Base-by-base conservation (phyloP, 2,797 vertebrate genomes). In the Hyperoplus lanceolatus region DNA sequence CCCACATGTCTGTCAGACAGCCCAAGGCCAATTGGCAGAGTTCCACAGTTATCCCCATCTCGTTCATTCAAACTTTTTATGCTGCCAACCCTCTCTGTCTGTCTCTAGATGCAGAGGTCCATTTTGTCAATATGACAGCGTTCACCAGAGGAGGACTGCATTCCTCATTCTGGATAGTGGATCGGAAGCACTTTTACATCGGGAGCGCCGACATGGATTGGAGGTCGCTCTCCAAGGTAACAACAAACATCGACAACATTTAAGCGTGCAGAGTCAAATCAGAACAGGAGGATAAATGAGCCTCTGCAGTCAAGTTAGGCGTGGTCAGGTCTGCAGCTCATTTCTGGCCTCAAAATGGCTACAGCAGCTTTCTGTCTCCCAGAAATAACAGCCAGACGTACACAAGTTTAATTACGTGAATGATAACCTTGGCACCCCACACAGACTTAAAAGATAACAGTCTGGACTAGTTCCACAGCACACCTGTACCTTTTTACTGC, bases 151-250 rank as follows among this genome's bases (percentile, higher is more conserved):
- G 97, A 13, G 93, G 92, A 15, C 95, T 98, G 8, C 96, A 95
- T 78, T 97, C 97, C 0, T 97, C 97, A 2, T 97, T 98, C 93
- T 97, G 97, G 97, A 96, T 97, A n/a, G 97, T 98, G 89, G 97
- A 98, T 82, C 96, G 96, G 66, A 96, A 92, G 80, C 97, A 98
- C 0, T 94, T 98, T 12, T 98, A 97, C 82, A 96, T 98, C 14
- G 97, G 97, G 82, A 98, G 97, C 57, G 97, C 96, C 0, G 93
- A 95, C 70, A 95, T 98, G 91, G 96, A 97, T 73, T 98, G 97
- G 97, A 95, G 93, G 63, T 97, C 97, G 0, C 15, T 98, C 83
- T 96, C 96, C 86, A 96, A 98, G 97, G 97, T 98, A 97, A 95
- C 67, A 66, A 18, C 72, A 53, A 29, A 49, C 67, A 84, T 58